Percentiles rank a stretch among this genome's conserved stretches.
Evolutionary conservation across 1,140 invertebrate species (phyloP).

Genomic region (Mercenaria mercenaria): DNA sequence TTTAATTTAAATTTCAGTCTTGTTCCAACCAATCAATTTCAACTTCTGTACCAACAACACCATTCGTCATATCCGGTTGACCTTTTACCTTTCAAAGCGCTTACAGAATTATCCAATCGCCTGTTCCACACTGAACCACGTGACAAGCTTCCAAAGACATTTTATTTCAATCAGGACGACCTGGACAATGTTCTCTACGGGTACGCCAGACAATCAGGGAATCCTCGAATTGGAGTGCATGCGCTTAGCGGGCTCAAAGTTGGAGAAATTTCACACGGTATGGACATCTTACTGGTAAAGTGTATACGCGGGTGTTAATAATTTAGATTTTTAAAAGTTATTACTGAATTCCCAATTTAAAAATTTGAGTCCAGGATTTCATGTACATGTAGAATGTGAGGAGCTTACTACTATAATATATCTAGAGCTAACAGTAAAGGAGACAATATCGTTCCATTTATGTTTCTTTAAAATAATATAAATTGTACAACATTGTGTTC

Average conservation of each 20-base stretch:
- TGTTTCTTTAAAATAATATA: too few species aligned
- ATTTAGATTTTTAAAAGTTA: background rate
- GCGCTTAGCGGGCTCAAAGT: slow-evolving; percentile 84
- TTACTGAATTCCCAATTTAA: too few species aligned
- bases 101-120: slow-evolving; percentile 70
- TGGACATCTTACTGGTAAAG: too few species aligned
- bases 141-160: slow-evolving; percentile 62
- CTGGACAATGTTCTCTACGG: slow-evolving; percentile 85
- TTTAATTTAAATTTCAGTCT: slow-evolving; percentile 21
- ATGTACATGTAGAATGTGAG: too few species aligned
- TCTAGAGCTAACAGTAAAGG: too few species aligned
- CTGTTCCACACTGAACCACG: slow-evolving; percentile 49
- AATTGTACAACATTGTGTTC: too few species aligned
- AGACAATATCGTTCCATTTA: too few species aligned
- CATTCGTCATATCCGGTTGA: slow-evolving; percentile 52
- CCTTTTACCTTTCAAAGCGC: slow-evolving; percentile 69
- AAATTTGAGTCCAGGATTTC: too few species aligned
- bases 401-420: too few species aligned
- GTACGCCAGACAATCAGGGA: slow-evolving; percentile 74
- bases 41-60: background rate
- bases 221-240: slow-evolving; percentile 75
- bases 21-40: background rate
- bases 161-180: slow-evolving; percentile 82
- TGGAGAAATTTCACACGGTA: slow-evolving; percentile 81
- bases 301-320: too few species aligned